Evolutionary conservation across 2,888 invertebrate genomes (phyloP).

Genomic region (Achlya flavicornis): DNA sequence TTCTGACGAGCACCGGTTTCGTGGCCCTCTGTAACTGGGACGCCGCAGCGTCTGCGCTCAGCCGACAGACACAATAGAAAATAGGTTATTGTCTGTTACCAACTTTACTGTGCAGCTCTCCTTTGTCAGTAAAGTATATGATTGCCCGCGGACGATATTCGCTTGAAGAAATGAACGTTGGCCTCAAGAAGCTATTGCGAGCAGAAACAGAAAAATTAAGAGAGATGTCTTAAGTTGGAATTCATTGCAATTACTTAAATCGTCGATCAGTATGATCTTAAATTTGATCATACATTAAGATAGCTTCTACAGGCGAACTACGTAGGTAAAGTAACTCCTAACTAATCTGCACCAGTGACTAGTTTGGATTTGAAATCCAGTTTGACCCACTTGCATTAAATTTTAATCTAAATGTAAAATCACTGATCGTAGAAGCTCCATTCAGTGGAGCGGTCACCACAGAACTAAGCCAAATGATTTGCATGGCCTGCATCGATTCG

Average conservation of each 20-base stretch:
- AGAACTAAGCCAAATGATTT: conserved; percentile 1
- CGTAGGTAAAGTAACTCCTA: neutral
- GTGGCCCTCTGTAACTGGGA: neutral
- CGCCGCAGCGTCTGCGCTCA: conserved; percentile 5
- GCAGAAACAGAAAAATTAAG: neutral
- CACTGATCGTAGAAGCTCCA: neutral
- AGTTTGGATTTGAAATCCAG: neutral
- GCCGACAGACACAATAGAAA: neutral
- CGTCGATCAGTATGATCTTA: no score
- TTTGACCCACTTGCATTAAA: conserved; percentile 6
- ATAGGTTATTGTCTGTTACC: conserved; percentile 1
- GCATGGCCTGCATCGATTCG: neutral
- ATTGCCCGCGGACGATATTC: neutral
- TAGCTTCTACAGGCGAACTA: neutral
- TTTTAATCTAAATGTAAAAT: conserved; percentile 7
- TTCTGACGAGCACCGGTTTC: conserved; percentile 2
- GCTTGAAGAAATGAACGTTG: neutral
- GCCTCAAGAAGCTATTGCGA: neutral
- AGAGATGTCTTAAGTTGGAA: neutral
- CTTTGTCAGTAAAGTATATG: conserved; percentile 5
- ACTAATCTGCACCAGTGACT: neutral
- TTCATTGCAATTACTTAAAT: neutral
- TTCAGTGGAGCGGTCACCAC: neutral
- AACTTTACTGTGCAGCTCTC: neutral
- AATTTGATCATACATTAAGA: no score